phyloP scores from a whole-genome alignment of 2,797 vertebrate species.

The Esox lucius region DNA sequence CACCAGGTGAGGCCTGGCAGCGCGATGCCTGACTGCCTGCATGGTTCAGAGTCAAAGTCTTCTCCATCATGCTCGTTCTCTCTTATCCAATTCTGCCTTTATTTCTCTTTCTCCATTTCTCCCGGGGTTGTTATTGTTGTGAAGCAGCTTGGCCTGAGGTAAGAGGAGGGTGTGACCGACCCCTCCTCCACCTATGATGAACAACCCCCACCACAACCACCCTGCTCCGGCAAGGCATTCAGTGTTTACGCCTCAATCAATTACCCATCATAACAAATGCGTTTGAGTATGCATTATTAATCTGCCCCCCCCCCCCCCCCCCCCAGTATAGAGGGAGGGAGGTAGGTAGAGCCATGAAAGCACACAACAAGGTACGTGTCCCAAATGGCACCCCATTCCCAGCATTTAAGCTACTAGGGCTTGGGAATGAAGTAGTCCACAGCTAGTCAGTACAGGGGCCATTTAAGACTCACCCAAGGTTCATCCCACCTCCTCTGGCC shows the following conservation, averaged over 20 bases:
- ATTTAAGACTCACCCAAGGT: background rate
- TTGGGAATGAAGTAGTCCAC: constrained; percentile 37
- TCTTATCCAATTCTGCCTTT: background rate
- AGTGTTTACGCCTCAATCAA: constrained; percentile 2
- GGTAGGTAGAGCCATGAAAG: background rate
- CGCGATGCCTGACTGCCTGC: background rate
- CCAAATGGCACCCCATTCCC: background rate
- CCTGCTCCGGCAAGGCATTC: background rate
- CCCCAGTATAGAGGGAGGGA: background rate
- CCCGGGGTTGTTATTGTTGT: background rate
- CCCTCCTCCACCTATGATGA: background rate
- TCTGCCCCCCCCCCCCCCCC: too few species aligned
- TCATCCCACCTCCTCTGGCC: background rate
- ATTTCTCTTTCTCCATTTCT: background rate
- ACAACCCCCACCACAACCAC: background rate
- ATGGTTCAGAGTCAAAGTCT: background rate
- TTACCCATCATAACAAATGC: background rate
- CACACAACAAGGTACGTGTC: background rate
- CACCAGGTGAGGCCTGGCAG: background rate
- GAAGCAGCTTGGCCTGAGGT: background rate
- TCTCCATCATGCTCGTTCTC: background rate
- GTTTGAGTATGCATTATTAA: background rate
- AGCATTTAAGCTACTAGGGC: background rate
- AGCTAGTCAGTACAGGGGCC: background rate
- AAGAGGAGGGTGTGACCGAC: background rate